Evolutionary conservation across 92 coral and sea anemone species (phyloP).

Genomic region (Pocillopora meandrina): DNA sequence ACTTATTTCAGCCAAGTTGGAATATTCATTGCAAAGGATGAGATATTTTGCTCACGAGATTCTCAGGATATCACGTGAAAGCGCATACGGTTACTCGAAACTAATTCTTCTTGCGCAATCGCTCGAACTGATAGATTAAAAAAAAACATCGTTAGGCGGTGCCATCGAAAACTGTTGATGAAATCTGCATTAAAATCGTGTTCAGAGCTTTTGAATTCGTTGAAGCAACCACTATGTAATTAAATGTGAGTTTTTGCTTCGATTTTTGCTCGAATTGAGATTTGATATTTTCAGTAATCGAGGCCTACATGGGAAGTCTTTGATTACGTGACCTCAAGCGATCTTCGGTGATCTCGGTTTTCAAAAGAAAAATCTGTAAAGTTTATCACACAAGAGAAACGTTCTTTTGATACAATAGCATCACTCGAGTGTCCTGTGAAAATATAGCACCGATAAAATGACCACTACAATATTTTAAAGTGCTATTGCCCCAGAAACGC

Average conservation of each 20-base stretch:
- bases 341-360: conserved; percentile 4
- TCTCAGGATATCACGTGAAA: conserved; percentile 2
- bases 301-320: background rate
- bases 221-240: background rate
- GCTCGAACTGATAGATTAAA: background rate
- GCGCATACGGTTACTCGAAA: background rate
- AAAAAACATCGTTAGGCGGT: background rate
- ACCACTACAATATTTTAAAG: too few species aligned
- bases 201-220: background rate
- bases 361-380: conserved; percentile 9
- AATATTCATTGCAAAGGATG: background rate
- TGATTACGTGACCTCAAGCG: conserved; percentile 14
- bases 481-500: too few species aligned
- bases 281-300: background rate
- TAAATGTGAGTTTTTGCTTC: background rate
- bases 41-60: background rate
- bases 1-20: background rate
- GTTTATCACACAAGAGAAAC: conserved; percentile 11
- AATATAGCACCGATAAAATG: background rate
- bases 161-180: background rate
- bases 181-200: background rate
- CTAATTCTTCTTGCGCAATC: conserved; percentile 1
- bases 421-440: too few species aligned
- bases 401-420: background rate
- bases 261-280: background rate